Evolutionary conservation across 2,113 vertebrate species (phyloP).

Genomic region (Heterotilapia buettikoferi): DNA sequence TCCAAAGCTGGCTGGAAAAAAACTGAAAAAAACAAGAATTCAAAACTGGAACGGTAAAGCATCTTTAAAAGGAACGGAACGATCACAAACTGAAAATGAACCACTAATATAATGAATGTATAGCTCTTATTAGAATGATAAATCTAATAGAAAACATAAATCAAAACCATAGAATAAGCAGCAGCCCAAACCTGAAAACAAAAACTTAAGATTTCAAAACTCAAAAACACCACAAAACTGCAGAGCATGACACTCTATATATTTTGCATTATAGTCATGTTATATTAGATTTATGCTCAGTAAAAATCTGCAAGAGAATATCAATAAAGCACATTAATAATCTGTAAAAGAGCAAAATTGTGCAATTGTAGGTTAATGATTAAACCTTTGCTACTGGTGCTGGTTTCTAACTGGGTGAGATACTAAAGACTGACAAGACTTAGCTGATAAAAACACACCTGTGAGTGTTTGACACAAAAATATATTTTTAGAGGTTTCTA

Average conservation of each 20-base stretch:
- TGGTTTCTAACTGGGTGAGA: not conserved
- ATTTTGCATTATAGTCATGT: accelerated
- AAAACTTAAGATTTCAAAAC: not conserved
- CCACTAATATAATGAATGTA: not conserved
- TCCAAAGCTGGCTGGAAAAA: not conserved
- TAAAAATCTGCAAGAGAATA: not conserved
- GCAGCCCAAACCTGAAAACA: not conserved
- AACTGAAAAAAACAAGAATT: not conserved
- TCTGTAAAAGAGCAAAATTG: not conserved
- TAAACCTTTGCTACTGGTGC: not conserved
- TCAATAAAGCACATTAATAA: not conserved
- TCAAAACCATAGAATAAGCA: not conserved
- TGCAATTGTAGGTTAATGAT: not conserved
- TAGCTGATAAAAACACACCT: not conserved
- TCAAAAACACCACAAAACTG: not conserved
- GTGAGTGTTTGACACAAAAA: not conserved
- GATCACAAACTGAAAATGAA: not conserved
- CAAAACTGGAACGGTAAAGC: not conserved
- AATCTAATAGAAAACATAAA: not conserved
- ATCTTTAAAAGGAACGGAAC: not conserved
- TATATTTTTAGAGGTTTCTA: not conserved
- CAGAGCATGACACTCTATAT: not conserved
- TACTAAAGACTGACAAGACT: not conserved
- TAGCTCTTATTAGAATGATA: not conserved
- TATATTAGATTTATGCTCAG: not conserved